Evolutionary conservation across 2,888 invertebrate genomes (phyloP), one percentile per base, ranked within the genome.

Genomic region (Chaetoderma sp.): DNA sequence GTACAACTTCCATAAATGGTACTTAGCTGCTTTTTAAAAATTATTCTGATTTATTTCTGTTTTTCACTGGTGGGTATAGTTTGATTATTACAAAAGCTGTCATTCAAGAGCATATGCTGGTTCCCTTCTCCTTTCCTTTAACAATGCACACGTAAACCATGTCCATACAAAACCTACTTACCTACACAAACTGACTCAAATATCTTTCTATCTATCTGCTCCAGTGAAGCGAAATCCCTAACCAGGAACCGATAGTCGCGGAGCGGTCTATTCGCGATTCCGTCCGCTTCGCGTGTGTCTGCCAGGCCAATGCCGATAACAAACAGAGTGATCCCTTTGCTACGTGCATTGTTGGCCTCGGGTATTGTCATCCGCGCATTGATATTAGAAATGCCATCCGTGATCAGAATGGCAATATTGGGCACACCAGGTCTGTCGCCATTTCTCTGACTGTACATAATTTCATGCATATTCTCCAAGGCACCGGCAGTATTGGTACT

Each of bases 311-410:
- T 74, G 49, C 76, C 78, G 50, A 78, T 68, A 8, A 73, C 72
- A 60, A 69, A 76, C 5, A 78, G 67, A 54, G 71, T 68, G 32
- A 71, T 72, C 16, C 66, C 70, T 1, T 63, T 62, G 27, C 50
- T 50, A 28, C 69, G 47, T 16, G 77, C 75, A 5, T 6, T 5
- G 28, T 70, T 44, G 5, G 81, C 83, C 60, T 77, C 74, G 0
- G 77, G 75, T 28, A 81, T 66, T 1, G 82, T 82, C 23, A 68
- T 55, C 36, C 65, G 56, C 6, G 73, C 45, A 42, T 81, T 74
- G 27, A 80, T 74, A 62, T 77, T 80, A 5, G 83, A 83, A 23
- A 80, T 72, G 28, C 83, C 83, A 61, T 83, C 82, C 54, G 79
- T 72, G 16, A 79, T 58, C 8, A 79, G 60, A 25, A 79, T 64